These are phyloP conservation scores for Grammomys dolichurus DNA, from an alignment of 2,113 vertebrate species.

Conservation along the genomic window DNA sequence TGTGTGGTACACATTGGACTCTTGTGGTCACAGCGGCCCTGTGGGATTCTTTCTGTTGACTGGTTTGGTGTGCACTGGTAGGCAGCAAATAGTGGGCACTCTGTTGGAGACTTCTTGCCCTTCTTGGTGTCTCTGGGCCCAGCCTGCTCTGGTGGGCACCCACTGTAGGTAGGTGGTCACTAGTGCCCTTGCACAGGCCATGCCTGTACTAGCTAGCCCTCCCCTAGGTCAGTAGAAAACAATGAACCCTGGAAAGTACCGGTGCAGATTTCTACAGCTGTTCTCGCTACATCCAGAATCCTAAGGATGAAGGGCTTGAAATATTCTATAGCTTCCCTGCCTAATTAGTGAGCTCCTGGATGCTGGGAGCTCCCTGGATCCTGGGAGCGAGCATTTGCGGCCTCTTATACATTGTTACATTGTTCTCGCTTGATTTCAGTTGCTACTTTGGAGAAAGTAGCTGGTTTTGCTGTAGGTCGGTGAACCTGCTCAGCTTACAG, in stretches of 20 bases:
- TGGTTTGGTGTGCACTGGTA: background rate
- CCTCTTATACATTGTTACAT: rapidly evolving
- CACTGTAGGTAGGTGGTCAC: rapidly evolving
- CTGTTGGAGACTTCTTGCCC: constrained; percentile 18
- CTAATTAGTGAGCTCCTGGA: background rate
- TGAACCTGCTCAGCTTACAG: rapidly evolving
- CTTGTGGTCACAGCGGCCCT: rapidly evolving
- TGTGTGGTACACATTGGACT: rapidly evolving
- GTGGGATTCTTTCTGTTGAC: background rate
- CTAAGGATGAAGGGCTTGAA: background rate
- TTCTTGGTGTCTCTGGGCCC: background rate
- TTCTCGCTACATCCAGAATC: background rate
- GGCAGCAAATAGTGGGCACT: background rate
- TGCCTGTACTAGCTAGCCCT: rapidly evolving
- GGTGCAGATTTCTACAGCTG: rapidly evolving
- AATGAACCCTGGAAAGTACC: background rate
- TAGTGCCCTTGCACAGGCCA: background rate
- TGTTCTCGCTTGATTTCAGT: background rate
- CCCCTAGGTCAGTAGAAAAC: rapidly evolving
- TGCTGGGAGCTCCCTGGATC: background rate
- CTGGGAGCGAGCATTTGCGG: background rate
- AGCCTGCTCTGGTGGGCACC: background rate
- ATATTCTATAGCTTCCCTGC: background rate
- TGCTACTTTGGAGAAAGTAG: background rate
- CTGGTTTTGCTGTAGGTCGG: background rate